Evolutionary conservation across 1,140 invertebrate species (phyloP).

Genomic region (Sitobion miscanthi): DNA sequence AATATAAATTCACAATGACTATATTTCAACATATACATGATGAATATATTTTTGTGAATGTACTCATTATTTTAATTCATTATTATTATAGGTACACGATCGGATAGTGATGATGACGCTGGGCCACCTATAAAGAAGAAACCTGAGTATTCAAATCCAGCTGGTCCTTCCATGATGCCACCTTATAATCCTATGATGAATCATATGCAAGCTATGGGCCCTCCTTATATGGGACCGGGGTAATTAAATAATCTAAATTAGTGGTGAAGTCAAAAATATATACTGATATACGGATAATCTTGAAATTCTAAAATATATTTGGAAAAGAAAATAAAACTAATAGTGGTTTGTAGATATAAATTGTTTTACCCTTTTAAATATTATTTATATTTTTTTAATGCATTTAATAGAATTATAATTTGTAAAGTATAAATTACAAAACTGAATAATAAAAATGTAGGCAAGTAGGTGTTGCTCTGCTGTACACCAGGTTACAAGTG

Average conservation of each 20-base stretch:
- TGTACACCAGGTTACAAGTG: no score
- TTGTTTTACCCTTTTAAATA: neutral
- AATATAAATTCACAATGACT: neutral
- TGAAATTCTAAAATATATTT: neutral
- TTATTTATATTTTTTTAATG: no score
- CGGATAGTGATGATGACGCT: slow-evolving; percentile 78
- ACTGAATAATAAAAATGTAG: no score
- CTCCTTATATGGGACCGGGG: slow-evolving; percentile 74
- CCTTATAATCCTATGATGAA: slow-evolving; percentile 73
- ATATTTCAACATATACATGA: no score
- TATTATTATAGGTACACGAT: slow-evolving; percentile 58
- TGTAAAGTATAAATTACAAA: no score
- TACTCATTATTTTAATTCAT: neutral
- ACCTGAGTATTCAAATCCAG: slow-evolving; percentile 66
- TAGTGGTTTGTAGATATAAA: neutral
- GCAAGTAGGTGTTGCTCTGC: no score
- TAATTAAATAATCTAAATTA: slow-evolving; percentile 57
- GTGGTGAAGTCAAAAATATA: neutral
- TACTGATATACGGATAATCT: neutral
- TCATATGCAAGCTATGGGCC: slow-evolving; percentile 71
- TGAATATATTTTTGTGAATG: no score
- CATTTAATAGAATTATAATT: no score
- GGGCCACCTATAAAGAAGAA: slow-evolving; percentile 75
- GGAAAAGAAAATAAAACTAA: neutral
- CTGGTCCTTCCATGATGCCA: slow-evolving; percentile 67